Evolutionary conservation across 2,113 vertebrate genomes (phyloP), one percentile per base, ranked within the genome.

Genomic region (Ameiurus melas): DNA sequence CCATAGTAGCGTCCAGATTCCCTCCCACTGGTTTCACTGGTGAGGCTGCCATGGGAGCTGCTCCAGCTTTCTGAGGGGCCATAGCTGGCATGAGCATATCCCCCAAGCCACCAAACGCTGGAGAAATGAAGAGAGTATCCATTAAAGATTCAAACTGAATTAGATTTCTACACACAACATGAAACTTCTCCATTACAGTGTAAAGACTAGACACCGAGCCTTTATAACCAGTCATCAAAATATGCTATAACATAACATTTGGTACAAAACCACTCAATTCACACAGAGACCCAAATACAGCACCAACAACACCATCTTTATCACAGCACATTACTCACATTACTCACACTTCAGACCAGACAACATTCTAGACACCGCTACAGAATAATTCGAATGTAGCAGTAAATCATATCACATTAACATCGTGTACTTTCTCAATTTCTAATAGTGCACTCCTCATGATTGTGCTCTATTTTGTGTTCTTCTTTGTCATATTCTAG

Each of bases 41-140:
- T 53, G 92, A 84, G 25, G 88, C 30, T 14, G 83, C 90, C 90
- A 89, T 93, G 90, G 88, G 80, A 88, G 92, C 43, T 78, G 95
- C 92, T 51, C 79, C 91, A 66, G 97, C 95, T 75, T 94, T 95
- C 89, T 98, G 92, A 85, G 98, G 97, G 91, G 96, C 97, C 95
- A 98, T 94, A 14, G 97, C 98, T 90, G 98, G 98, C 96, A 97
- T 98, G 92, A 99, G 97, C 93, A 99, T 96, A 92, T 99, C 98
- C 79, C 98, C 98, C 98, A 99, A 93, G 90, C 97, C 98, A 94
- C 98, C 98, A 94, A 99, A 99, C 90, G 97, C 98, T 99, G 92
- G 10, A 80, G 86, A 71, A 36, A 75, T 36, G 82, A 90, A 83
- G 80, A 57, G 57, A 62, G 89, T 43, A 66, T 80, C 30, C 70